Evolutionary conservation across 2,113 vertebrate species (phyloP).

Genomic region (Semnopithecus entellus): DNA sequence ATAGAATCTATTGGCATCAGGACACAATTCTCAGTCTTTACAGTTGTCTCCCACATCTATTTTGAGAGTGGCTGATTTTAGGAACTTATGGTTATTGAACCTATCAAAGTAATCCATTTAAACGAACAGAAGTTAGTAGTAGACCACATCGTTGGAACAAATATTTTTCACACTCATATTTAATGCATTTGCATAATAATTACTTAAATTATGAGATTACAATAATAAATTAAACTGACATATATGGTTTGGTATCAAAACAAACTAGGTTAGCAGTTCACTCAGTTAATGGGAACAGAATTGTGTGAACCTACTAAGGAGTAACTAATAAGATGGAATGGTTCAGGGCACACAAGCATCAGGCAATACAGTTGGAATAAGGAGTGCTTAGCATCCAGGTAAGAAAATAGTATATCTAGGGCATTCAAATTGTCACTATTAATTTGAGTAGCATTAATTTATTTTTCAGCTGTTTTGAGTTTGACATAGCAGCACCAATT

Average conservation of each 20-base stretch:
- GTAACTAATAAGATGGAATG: not conserved
- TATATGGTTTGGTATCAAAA: not conserved
- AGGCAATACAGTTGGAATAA: fast-evolving
- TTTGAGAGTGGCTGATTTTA: not conserved
- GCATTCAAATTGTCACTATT: not conserved
- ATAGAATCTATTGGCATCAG: not conserved
- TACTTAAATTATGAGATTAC: not conserved
- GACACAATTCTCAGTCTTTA: not conserved
- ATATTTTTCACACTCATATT: not conserved
- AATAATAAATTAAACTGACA: not conserved
- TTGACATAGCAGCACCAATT: not conserved
- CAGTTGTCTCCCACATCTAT: not conserved
- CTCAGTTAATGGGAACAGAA: not conserved
- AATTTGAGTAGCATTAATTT: not conserved
- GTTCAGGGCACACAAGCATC: not conserved
- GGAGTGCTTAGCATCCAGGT: not conserved
- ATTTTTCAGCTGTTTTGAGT: too few relatives aligned
- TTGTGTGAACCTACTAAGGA: not conserved
- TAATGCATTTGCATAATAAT: not conserved
- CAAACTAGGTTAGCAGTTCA: not conserved
- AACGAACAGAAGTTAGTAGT: too few relatives aligned
- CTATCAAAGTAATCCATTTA: not conserved
- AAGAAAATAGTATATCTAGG: not conserved
- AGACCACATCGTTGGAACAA: not conserved
- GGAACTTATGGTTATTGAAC: not conserved